Evolutionary conservation across 2,797 vertebrate genomes (phyloP), one percentile per base, ranked within the genome.

Genomic region (Notoglanidium macrostoma): DNA sequence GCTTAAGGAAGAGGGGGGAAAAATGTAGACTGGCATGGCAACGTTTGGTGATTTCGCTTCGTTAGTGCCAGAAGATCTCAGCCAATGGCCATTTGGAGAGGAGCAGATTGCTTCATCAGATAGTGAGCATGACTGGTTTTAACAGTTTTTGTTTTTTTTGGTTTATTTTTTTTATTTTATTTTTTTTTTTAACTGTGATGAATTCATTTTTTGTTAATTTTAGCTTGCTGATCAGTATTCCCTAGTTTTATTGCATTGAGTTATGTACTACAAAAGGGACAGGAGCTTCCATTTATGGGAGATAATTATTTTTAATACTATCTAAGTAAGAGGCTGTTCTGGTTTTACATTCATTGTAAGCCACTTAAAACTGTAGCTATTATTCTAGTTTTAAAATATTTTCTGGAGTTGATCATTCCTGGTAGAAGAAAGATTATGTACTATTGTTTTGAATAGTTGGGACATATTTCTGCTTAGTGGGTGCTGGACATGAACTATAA

Each of bases 151-250:
- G n/a, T n/a, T n/a, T n/a, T n/a, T n/a, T n/a, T n/a, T 46, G 46
- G 46, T 46, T 46, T 46, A 3, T 46, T 46, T 46, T 46, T 2
- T 46, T 46, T 46, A 7, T 46, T 46, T 46, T 46, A 3, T 46
- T 2, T 46, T 46, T 46, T 46, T 88, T 91, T 87, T 89, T 80
- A 90, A 55, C 83, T 74, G 87, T 89, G 85, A 81, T 35, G 85
- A 94, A 84, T 91, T 90, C 88, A 85, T 78, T 91, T 87, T 80
- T 63, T 81, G 89, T 82, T 92, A 88, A 90, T 91, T 51, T 93
- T 95, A 94, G 94, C 90, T 92, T 91, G 94, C 90, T 92, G 91
- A 94, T 95, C 95, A 96, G 94, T 96, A 95, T 96, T 96, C 93
- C 91, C 93, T 94, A 95, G 93, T 94, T 93, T 79, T 93, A 91